Evolutionary conservation across 1,140 invertebrate species (phyloP).

Genomic region (Nasonia vitripennis): DNA sequence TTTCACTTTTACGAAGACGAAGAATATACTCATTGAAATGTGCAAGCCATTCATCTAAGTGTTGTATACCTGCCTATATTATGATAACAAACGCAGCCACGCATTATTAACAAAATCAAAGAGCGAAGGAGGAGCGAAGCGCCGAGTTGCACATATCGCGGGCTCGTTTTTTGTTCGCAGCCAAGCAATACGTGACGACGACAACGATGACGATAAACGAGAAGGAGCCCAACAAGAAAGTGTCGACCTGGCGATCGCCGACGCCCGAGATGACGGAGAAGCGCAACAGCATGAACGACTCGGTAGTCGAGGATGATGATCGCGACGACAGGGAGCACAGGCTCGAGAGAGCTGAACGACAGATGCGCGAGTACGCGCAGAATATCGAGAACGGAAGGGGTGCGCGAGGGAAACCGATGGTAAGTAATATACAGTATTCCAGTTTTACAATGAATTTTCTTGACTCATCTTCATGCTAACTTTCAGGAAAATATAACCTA

Average conservation of each 20-base stretch:
- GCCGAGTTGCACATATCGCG: slow-evolving; percentile 38
- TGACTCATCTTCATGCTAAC: too few species aligned
- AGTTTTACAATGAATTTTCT: too few species aligned
- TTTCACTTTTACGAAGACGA: neutral
- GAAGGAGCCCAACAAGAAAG: slow-evolving; percentile 52
- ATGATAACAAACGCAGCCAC: neutral
- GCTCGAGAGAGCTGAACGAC: slow-evolving; percentile 58
- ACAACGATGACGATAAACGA: slow-evolving; percentile 49
- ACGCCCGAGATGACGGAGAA: slow-evolving; percentile 40
- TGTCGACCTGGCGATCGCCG: slow-evolving; percentile 15
- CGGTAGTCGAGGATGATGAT: neutral
- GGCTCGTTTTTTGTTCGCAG: slow-evolving; percentile 43
- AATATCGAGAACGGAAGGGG: slow-evolving; percentile 57
- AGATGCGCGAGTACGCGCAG: slow-evolving; percentile 64
- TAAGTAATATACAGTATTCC: neutral
- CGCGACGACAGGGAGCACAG: slow-evolving; percentile 52
- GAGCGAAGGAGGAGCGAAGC: slow-evolving; percentile 58
- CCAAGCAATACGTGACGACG: slow-evolving; percentile 50
- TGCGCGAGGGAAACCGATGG: slow-evolving; percentile 17
- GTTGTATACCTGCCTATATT: neutral
- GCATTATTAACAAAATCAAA: slow-evolving; percentile 18
- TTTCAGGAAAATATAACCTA: too few species aligned
- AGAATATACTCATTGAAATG: neutral
- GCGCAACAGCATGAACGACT: slow-evolving; percentile 35
- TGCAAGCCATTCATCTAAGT: neutral